Base-by-base conservation (phyloP, 2,797 vertebrate species). In the Apogon talboti region DNA sequence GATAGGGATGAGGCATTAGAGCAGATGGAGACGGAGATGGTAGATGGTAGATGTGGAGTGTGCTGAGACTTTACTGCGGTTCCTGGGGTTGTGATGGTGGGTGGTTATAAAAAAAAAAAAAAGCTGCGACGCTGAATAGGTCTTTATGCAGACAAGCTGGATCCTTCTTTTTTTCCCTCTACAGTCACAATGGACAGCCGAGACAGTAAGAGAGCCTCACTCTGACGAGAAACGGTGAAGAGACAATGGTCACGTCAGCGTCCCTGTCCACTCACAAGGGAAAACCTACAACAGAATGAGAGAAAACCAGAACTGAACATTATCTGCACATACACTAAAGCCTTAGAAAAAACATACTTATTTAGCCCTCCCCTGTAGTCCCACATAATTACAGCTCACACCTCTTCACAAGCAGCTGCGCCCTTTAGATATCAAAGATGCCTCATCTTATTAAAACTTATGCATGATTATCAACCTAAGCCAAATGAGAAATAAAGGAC, bases 221-320 rank as follows among this genome's bases (percentile, higher is more conserved):
- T 76, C 71, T 73, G 69, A 61, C 71, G 60, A 44, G 80, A 84
- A 85, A 77, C 41, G 47, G 61, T 4, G 55, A 66, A 48, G 57
- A 78, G 73, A 89, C 88, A 92, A 89, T 81, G 77, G 79, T 59
- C 2, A 48, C 88, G 82, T 86, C 82, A 83, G 66, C 74, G 87
- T 81, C 79, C 67, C 74, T 71, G 74, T 72, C 57, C 64, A 69
- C 21, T 80, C 78, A 62, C 84, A 71, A 72, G 61, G 60, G 52
- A 62, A 63, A 83, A 75, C 69, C 87, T 88, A 74, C 71, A 68
- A 81, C 57, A 69, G 49, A 78, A 15, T 66, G 48, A 74, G 40
- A 81, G 47, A 74, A 40, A 78, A 19, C 59, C 37, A 76, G 51
- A 47, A 2, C 43, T 81, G 3, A 65, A 68, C 28, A 62, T 51